phyloP scores from a whole-genome alignment of 2,113 vertebrate species.

The Syngnathus floridae region DNA sequence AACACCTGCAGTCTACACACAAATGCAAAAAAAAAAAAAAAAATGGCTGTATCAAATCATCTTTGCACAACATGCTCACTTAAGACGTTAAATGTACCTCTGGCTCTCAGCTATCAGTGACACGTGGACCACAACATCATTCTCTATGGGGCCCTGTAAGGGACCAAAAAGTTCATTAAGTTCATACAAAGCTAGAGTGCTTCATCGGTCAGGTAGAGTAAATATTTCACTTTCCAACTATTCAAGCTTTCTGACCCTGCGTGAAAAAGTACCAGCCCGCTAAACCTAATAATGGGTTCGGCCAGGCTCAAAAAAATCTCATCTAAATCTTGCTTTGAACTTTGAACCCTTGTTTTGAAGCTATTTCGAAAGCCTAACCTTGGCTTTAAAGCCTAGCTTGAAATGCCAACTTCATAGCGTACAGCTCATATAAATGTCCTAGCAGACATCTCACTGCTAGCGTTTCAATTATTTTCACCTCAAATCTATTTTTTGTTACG shows the following conservation, averaged over 20 bases:
- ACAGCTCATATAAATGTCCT: not conserved
- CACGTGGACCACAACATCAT: constrained; percentile 90
- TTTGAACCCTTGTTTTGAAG: not conserved
- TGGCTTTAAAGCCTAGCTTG: not conserved
- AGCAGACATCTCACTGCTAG: not conserved
- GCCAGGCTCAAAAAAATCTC: too few species aligned
- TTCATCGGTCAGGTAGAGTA: too few species aligned
- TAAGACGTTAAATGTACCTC: constrained; percentile 69
- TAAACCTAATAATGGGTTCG: too few species aligned
- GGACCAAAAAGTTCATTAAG: constrained; percentile 12
- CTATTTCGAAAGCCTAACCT: not conserved
- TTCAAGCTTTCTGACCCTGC: too few species aligned
- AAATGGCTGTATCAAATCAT: not conserved
- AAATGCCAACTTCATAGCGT: not conserved
- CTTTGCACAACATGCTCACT: not conserved
- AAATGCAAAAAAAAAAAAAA: not conserved
- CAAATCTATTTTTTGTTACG: not conserved
- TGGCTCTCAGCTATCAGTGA: constrained; percentile 94
- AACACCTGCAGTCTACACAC: constrained; percentile 88
- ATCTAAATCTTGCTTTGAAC: not conserved
- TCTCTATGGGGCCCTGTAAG: constrained; percentile 88
- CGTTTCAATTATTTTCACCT: not conserved
- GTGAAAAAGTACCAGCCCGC: too few species aligned
- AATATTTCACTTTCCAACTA: too few species aligned
- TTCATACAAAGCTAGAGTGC: too few species aligned